These are phyloP conservation scores for Telenomus remus DNA, from an alignment of 1,140 invertebrate species.

Conservation along the genomic window DNA sequence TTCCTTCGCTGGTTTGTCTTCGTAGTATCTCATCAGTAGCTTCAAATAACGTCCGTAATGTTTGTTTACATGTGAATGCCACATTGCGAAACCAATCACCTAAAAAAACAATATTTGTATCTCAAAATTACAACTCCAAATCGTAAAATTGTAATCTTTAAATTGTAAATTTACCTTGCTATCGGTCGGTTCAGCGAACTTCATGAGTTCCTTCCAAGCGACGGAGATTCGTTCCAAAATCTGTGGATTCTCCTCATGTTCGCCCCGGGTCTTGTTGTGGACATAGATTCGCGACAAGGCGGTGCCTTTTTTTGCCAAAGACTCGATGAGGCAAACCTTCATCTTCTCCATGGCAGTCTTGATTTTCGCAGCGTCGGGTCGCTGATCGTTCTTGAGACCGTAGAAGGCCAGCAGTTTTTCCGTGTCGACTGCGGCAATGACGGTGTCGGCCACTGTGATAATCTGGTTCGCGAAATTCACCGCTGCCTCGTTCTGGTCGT, in stretches of 20 bases:
- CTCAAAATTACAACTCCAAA: not conserved
- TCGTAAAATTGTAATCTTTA: no score
- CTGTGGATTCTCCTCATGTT: constrained; percentile 64
- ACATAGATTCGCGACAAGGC: constrained; percentile 82
- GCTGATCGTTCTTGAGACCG: constrained; percentile 86
- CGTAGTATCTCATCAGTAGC: constrained; percentile 83
- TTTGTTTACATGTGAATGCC: constrained; percentile 85
- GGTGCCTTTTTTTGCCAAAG: constrained; percentile 84
- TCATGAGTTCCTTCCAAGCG: constrained; percentile 83
- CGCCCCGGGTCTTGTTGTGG: constrained; percentile 61
- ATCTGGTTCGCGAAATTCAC: constrained; percentile 77
- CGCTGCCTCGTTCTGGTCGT: constrained; percentile 73
- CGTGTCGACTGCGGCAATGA: constrained; percentile 84
- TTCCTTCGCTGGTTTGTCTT: constrained; percentile 86
- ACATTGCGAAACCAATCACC: constrained; percentile 85
- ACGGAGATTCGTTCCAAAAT: constrained; percentile 78
- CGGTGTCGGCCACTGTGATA: constrained; percentile 79
- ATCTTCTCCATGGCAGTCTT: constrained; percentile 90
- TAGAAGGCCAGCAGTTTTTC: constrained; percentile 84
- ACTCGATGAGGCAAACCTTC: constrained; percentile 85
- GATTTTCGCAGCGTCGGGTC: constrained; percentile 85
- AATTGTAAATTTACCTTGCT: no score
- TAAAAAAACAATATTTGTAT: constrained; percentile 60
- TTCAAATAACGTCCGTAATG: constrained; percentile 89
- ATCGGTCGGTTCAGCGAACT: constrained; percentile 87